Evolutionary conservation across 1,140 invertebrate species (phyloP), one percentile per base, ranked within the genome.

Genomic region (Philaenus spumarius): DNA sequence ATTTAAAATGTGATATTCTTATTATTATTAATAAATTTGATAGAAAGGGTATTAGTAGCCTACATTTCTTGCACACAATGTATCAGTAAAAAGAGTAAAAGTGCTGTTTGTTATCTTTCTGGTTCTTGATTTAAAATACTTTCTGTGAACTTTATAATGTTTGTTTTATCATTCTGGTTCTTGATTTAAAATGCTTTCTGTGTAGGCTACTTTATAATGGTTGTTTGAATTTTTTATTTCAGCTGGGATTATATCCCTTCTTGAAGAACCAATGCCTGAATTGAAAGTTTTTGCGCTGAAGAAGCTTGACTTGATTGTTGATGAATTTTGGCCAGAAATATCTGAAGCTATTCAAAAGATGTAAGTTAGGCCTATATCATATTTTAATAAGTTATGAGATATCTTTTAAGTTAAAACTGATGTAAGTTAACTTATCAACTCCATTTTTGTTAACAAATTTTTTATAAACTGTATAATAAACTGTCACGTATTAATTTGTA

Each of bases 281-380:
- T 77, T 98, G 43, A 95, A 96, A 75, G 85, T 92, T 2, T 98
- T 96, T 75, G 95, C 95, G 19, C 69, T 86, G 52, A 87, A 89
- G 66, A 95, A 95, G 69, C 76, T 98, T 42, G 88, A 98, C 73
- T 81, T 83, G 67, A 93, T 98, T 71, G 95, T 98, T 0, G 93
- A 97, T 72, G 90, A 96, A 73, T 98, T 98, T 76, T 98, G 95
- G 95, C 92, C 95, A 15, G 95, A 98, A 77, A 97, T 98, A 62
- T 96, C 94, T 0, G 96, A 98, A 76, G 91, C 93, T 11, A 95
- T 98, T 69, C 89, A 91, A 68, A 98, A 97, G 77, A 97, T 98
- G 86, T 88, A 78, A 77, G 78, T 73, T 61, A 24, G 26, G 26
- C 26, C 26, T 30, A 30, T 4, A 30, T 30, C 26, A 30, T 4